Evolutionary conservation across 1,140 invertebrate genomes (phyloP).

Genomic region (Brachystomella parvula): DNA sequence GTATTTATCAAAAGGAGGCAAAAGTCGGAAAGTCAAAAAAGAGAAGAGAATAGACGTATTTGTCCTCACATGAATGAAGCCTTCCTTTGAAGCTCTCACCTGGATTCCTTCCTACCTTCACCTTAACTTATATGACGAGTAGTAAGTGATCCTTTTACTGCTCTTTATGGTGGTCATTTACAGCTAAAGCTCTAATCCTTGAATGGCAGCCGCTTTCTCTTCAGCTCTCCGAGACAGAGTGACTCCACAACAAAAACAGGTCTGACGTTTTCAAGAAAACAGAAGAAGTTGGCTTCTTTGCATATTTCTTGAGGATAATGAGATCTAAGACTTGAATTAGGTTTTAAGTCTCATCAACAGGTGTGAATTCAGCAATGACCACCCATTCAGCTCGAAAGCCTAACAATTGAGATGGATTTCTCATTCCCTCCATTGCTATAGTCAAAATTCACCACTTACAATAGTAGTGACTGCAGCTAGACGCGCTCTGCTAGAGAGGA

Average conservation of each 20-base stretch:
- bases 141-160: neutral
- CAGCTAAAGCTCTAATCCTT: neutral
- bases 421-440: neutral
- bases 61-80: constrained; percentile 10
- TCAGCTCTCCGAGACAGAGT: neutral
- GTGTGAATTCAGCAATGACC: neutral
- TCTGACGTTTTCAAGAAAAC: neutral
- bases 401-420: neutral
- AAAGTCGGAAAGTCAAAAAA: neutral
- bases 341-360: neutral
- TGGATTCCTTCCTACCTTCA: neutral
- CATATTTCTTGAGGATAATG: neutral
- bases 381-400: neutral
- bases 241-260: neutral
- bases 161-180: neutral
- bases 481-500: too few relatives aligned
- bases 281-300: too few relatives aligned
- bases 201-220: neutral
- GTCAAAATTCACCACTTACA: too few relatives aligned
- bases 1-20: neutral
- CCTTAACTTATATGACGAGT: neutral
- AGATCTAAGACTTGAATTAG: neutral
- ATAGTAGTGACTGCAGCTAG: too few relatives aligned
- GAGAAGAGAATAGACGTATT: constrained; percentile 1
- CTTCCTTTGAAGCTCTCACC: constrained; percentile 2